Evolutionary conservation across 2,797 vertebrate genomes (phyloP).

Genomic region (Sibirionetta formosa): DNA sequence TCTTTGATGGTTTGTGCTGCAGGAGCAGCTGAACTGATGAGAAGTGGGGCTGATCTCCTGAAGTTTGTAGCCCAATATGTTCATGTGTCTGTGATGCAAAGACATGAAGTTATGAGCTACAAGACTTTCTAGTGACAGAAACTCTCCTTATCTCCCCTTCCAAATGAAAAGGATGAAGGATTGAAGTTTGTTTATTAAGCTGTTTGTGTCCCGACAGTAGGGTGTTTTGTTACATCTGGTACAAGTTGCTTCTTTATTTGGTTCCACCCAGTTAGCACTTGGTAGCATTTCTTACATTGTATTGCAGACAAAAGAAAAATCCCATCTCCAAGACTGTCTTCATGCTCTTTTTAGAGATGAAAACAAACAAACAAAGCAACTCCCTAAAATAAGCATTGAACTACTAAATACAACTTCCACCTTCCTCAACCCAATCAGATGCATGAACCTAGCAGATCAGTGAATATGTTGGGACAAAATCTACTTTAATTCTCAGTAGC

Average conservation of each 20-base stretch:
- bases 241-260: neutral
- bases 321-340: rapidly evolving
- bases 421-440: neutral
- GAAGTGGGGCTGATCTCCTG: neutral
- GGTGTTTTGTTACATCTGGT: neutral
- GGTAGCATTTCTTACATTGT: neutral
- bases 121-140: neutral
- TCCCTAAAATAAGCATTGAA: neutral
- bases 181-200: neutral
- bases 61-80: rapidly evolving
- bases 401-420: neutral
- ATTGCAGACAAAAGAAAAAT: neutral
- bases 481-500: neutral
- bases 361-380: neutral
- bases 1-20: neutral
- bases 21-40: neutral
- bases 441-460: neutral
- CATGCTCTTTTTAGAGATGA: neutral
- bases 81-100: neutral
- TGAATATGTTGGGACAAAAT: neutral
- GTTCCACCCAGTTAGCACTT: neutral
- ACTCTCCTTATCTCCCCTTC: neutral
- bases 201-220: neutral
- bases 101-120: neutral
- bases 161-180: neutral